Base-by-base conservation (phyloP, 2,888 invertebrate genomes). In the Lysandra bellargus region DNA sequence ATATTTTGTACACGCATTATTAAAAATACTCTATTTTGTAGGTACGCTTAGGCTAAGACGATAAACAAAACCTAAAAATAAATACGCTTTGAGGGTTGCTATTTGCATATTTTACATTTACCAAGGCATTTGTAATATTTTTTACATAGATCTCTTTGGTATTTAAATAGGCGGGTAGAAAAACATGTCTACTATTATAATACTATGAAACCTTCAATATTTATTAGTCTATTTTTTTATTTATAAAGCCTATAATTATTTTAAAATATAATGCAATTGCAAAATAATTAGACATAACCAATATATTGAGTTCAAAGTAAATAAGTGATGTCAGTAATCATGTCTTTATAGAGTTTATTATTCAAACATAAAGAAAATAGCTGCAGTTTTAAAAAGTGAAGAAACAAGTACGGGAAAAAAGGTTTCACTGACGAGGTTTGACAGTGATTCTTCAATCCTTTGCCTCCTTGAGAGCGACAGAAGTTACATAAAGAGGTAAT, bases 401-500 rank as follows among this genome's bases (percentile, higher is more conserved):
- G 9, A 37, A 69, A 69, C 17, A 69, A 69, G 12, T 2, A 69
- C 4, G 33, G 1, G 4, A 69, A 37, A 69, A 69, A 69, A 33
- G 33, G 30, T 33, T 33, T 69, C 69, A 69, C 69, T 69, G 69
- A 64, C 30, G 33, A n/a, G 23, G 23, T 61, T 69, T 69, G 69
- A 69, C 69, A 69, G 33, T 69, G 33, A 69, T 69, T 69, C 69
- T 69, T 69, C 69, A 69, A 69, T 69, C 69, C 69, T 69, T 69
- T 69, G 69, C 69, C 5, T 69, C 33, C 69, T 69, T 33, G 23
- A 69, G 69, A 72, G 78, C 53, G 78, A 78, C 78, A 78, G 72
- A 74, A 79, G 79, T 74, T 79, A 79, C 79, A 79, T 44, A 75
- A 79, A 73, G 73, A 75, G 78, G 85, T 89, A 89, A 90, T 90